Conservation (phyloP, 1,140 invertebrate genomes). For the Zophobas morio region DNA sequence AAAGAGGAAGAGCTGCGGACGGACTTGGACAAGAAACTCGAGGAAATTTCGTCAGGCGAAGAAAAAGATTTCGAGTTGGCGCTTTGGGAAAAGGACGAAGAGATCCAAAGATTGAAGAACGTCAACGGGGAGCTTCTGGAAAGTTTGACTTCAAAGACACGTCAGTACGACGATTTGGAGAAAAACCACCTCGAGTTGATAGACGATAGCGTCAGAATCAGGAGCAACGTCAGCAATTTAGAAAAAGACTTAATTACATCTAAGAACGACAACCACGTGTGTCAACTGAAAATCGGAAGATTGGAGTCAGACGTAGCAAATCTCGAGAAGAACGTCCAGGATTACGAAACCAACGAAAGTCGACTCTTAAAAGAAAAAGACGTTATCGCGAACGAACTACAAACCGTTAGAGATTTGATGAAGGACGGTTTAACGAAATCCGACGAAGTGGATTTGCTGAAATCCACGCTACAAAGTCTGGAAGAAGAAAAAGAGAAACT, state of each 20-base stretch:
- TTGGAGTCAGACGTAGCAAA: background rate
- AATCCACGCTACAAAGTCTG: slow-evolving; percentile 38
- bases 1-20: slow-evolving; percentile 11
- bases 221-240: slow-evolving; percentile 50
- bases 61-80: slow-evolving; percentile 68
- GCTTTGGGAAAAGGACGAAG: slow-evolving; percentile 67
- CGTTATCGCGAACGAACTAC: slow-evolving; percentile 8
- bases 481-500: slow-evolving; percentile 54
- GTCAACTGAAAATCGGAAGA: slow-evolving; percentile 45
- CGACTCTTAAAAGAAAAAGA: background rate
- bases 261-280: slow-evolving; percentile 64
- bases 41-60: slow-evolving; percentile 65
- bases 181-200: slow-evolving; percentile 63
- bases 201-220: slow-evolving; percentile 55
- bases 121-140: slow-evolving; percentile 55
- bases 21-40: slow-evolving; percentile 58
- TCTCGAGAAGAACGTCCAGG: background rate
- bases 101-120: slow-evolving; percentile 64
- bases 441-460: slow-evolving; percentile 2
- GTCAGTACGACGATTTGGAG: slow-evolving; percentile 59
- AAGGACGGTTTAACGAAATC: background rate
- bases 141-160: slow-evolving; percentile 44
- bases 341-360: background rate
- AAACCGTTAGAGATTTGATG: background rate
- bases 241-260: slow-evolving; percentile 66